Evolutionary conservation across 2,888 invertebrate genomes (phyloP), one percentile per base, ranked within the genome.

Genomic region (Sialis lutaria): DNA sequence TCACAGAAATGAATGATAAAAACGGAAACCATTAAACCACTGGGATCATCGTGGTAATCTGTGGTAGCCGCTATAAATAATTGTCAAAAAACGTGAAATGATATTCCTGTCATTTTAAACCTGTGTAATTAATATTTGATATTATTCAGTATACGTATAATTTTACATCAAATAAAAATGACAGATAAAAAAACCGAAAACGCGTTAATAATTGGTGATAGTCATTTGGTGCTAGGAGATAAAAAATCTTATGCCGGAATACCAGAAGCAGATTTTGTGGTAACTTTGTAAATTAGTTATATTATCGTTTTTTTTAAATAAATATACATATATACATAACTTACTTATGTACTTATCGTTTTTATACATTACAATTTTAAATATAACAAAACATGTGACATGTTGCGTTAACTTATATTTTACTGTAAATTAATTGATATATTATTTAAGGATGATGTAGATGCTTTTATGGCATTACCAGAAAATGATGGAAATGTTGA

Each of bases 191-290:
- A 22, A 22, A 22, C 22, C 22, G 22, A 22, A 22, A 22, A 22
- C 22, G 22, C 22, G 22, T 22, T 22, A 22, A 22, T 22, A 22
- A 22, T 22, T 37, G 43, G 35, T 32, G 49, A 52, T 32, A 48
- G 49, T 45, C 47, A 32, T 33, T 50, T 49, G 34, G 59, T 61
- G 44, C 54, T 62, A 50, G 63, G 60, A 32, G 64, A 64, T 50
- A 63, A 62, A 54, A 74, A 73, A 58, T 79, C 85, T 1, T 86
- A 79, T 64, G 83, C 85, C 46, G 88, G 88, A 53, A 89, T 90
- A 59, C 90, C 90, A 41, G 84, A 87, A 68, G 89, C 89, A 39
- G 75, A 79, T 55, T 90, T 90, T 74, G 80, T 90, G 56, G 90
- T 89, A 74, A 76, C 77, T 74, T 53, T 12, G 33, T 30, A 8